Evolutionary conservation across 2,888 invertebrate species (phyloP).

Genomic region (Cyrtodaria siliqua): DNA sequence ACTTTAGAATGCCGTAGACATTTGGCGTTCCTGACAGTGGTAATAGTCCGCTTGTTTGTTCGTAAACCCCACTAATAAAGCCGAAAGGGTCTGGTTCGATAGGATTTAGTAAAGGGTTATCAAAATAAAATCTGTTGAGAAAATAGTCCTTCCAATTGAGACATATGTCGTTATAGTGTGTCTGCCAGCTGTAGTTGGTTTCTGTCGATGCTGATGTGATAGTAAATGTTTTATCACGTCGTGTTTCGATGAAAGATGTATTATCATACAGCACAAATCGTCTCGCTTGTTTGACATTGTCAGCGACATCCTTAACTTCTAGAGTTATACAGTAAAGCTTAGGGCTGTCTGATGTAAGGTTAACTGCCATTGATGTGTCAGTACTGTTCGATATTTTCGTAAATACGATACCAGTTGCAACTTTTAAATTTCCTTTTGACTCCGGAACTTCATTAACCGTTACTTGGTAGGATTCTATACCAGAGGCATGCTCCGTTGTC

Average conservation of each 20-base stretch:
- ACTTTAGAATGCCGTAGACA: constrained; percentile 50
- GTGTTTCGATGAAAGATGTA: constrained; percentile 34
- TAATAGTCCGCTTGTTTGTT: constrained; percentile 46
- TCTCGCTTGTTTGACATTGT: constrained; percentile 41
- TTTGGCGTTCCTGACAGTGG: constrained; percentile 61
- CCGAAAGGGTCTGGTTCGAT: constrained; percentile 20
- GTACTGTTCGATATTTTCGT: too few relatives aligned
- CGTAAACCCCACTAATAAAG: constrained; percentile 37
- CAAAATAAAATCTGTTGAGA: constrained; percentile 35
- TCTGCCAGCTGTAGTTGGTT: constrained; percentile 56
- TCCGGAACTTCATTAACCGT: background rate
- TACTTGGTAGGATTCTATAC: constrained; percentile 6
- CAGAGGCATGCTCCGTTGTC: background rate
- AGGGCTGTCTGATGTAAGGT: too few relatives aligned
- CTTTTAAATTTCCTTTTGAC: background rate
- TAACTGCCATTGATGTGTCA: too few relatives aligned
- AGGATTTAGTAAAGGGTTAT: constrained; percentile 30
- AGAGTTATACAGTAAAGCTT: constrained; percentile 1
- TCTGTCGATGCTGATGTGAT: constrained; percentile 38
- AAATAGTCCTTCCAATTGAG: constrained; percentile 52
- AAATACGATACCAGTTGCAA: background rate
- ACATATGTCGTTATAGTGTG: constrained; percentile 41
- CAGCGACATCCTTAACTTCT: constrained; percentile 49
- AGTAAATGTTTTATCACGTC: constrained; percentile 4
- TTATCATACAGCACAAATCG: constrained; percentile 58